These are phyloP conservation scores for Ochotona princeps DNA, from an alignment of 2,113 vertebrate species.

Conservation along the genomic window DNA sequence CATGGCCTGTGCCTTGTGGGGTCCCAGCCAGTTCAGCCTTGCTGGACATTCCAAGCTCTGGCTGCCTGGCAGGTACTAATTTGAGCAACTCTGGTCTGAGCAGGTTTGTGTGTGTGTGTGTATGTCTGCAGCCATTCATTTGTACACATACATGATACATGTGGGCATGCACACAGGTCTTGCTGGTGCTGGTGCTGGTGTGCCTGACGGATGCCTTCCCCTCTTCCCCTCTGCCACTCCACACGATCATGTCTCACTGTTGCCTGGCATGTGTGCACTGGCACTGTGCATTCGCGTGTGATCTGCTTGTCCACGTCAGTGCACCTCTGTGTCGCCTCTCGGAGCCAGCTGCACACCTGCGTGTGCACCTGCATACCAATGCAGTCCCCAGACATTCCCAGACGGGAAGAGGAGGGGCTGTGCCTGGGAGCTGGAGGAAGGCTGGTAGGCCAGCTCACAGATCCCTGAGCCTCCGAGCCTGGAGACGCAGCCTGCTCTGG, in stretches of 20 bases:
- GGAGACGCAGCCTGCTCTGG: neutral
- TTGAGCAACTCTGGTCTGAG: neutral
- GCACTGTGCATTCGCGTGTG: accelerated
- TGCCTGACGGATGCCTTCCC: accelerated
- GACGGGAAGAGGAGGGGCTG: neutral
- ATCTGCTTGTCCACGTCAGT: accelerated
- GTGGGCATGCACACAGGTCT: neutral
- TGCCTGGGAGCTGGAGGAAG: accelerated
- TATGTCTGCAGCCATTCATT: neutral
- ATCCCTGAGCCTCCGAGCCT: neutral
- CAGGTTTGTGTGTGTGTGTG: neutral
- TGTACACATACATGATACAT: too few species aligned
- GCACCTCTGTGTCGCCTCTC: neutral
- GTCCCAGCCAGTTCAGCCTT: neutral
- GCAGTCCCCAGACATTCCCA: neutral
- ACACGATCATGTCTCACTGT: neutral
- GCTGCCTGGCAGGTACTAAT: neutral
- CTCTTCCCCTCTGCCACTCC: neutral
- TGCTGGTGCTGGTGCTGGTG: neutral
- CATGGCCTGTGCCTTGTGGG: neutral
- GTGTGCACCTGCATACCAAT: conserved; percentile 31
- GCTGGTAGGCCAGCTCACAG: neutral
- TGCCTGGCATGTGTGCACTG: accelerated
- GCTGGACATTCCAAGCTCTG: neutral
- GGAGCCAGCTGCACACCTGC: conserved; percentile 11